These are phyloP conservation scores for Tenrec ecaudatus DNA, from an alignment of 2,113 vertebrate species.

Conservation along the genomic window DNA sequence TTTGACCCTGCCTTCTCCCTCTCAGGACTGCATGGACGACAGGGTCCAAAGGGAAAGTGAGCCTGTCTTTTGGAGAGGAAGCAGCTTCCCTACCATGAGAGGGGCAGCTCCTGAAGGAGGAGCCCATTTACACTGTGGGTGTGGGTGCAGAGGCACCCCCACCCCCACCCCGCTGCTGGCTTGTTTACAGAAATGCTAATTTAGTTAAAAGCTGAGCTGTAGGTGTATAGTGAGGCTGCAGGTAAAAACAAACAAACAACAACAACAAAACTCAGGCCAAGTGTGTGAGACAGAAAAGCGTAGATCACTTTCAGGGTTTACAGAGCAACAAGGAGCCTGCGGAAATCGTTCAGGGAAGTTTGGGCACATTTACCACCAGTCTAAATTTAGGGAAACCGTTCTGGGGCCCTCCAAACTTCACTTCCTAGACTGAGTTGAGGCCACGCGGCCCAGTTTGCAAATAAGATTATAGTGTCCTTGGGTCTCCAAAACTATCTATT, in stretches of 20 bases:
- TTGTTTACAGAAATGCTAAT: background rate
- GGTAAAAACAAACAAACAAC: background rate
- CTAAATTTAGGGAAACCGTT: background rate
- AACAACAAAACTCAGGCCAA: background rate
- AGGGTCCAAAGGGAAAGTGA: background rate
- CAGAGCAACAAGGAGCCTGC: background rate
- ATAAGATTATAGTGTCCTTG: background rate
- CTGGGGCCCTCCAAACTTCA: background rate
- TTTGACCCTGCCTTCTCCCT: slow-evolving; percentile 43
- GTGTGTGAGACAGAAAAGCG: background rate
- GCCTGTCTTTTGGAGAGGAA: background rate
- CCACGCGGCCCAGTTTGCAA: background rate
- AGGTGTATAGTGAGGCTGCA: background rate
- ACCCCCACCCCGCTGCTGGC: no score
- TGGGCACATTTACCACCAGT: rapidly evolving
- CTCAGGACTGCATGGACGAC: background rate
- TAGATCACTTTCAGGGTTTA: background rate
- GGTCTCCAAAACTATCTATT: slow-evolving; percentile 5
- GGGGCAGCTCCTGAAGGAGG: no score
- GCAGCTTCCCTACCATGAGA: no score
- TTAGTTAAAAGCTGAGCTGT: background rate
- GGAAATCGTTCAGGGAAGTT: background rate
- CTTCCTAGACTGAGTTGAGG: rapidly evolving
- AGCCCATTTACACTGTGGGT: no score
- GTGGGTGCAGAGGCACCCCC: no score